Base-by-base conservation (phyloP, 2,797 vertebrate species). In the Triplophysa yarkandensis region DNA sequence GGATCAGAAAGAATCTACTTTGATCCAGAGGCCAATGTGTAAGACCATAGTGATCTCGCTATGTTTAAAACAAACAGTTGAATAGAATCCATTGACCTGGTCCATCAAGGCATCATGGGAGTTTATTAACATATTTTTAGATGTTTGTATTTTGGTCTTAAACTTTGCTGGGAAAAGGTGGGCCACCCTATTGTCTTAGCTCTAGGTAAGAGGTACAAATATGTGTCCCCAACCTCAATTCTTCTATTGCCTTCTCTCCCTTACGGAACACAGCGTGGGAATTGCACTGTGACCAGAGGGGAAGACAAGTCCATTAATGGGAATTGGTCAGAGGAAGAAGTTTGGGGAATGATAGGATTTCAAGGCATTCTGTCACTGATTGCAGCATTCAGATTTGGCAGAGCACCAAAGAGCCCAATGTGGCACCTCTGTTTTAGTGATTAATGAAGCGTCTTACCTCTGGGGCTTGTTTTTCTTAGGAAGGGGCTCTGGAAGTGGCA, bases 121-220 rank as follows among this genome's bases (percentile, higher is more conserved):
- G 62, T 68, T 28, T 68, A 27, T 48, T 25, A 58, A 54, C 27
- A 52, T 39, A 61, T 58, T 69, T 66, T 34, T 32, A 11, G 25
- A 7, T 13, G 2, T 52, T 79, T 77, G 71, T 55, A 80, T 82
- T 80, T 74, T 19, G 17, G 14, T 57, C 58, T 41, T 55, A 54
- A 23, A 62, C 68, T 66, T 78, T 3, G 74, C 73, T 83, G 63
- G 65, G 78, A 74, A 75, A 81, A 83, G 81, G 67, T 84, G 83
- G 63, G 78, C 64, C 82, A 80, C 77, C 74, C 83, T 77, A 91
- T 92, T 92, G 90, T 92, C 89, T 83, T 84, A 34, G 70, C 82
- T 89, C 73, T 86, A 88, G 85, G 86, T 88, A 84, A 87, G 79
- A 85, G 84, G 82, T 27, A 6, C 61, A 43, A 80, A 81, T 71